Evolutionary conservation across 2,797 vertebrate species (phyloP).

Genomic region (Lutjanus campechanus): DNA sequence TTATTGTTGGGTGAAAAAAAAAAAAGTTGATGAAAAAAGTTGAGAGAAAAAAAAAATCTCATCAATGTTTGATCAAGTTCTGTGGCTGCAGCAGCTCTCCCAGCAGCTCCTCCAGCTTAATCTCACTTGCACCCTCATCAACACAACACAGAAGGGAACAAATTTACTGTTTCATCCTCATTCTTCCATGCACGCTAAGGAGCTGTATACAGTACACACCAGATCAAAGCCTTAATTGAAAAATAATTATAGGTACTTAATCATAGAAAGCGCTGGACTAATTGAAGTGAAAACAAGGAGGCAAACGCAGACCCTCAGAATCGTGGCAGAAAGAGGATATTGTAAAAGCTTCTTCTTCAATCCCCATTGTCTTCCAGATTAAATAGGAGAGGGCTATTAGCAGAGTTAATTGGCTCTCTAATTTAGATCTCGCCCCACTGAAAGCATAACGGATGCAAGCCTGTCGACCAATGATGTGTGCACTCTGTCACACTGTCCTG

Average conservation of each 20-base stretch:
- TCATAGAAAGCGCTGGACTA: conserved; percentile 99
- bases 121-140: conserved; percentile 82
- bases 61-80: conserved; percentile 58
- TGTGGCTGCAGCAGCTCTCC: conserved; percentile 51
- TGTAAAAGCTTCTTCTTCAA: conserved; percentile 97
- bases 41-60: conserved; percentile 1
- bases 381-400: conserved; percentile 99
- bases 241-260: conserved; percentile 99
- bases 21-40: too few relatives aligned
- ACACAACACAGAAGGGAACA: conserved; percentile 85
- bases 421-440: conserved; percentile 98
- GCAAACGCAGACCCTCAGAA: conserved; percentile 93
- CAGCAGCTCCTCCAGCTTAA: conserved; percentile 77
- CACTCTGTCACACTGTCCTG: conserved; percentile 95
- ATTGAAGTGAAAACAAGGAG: conserved; percentile 98
- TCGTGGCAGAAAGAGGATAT: conserved; percentile 97
- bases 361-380: conserved; percentile 99
- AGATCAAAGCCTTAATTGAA: conserved; percentile 99
- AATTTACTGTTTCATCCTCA: conserved; percentile 87
- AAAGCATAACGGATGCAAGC: conserved; percentile 98
- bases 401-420: conserved; percentile 99
- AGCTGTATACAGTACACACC: conserved; percentile 90
- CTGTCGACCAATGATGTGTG: conserved; percentile 93
- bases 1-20: not conserved
- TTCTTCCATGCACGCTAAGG: conserved; percentile 80